Evolutionary conservation across 92 coral and sea anemone species (phyloP), one percentile per base, ranked within the genome.

Genomic region (Epizoanthus fatuus): DNA sequence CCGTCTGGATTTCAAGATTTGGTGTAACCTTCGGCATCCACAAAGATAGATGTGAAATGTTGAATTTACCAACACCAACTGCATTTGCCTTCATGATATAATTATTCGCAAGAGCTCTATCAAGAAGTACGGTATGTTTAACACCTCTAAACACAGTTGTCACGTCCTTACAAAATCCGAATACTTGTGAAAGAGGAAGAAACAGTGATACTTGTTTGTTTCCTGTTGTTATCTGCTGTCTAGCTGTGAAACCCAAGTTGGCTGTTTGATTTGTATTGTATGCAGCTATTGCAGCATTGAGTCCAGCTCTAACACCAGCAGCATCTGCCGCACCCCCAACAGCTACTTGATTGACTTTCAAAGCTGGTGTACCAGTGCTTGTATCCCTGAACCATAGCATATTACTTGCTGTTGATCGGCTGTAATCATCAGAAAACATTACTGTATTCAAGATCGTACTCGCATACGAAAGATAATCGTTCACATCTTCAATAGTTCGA

Each of bases 371-470:
- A 11, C 79, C 79, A 0, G 57, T 44, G 15, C 57, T 19, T 17
- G 79, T 72, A 45, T 72, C 79, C 52, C 79, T 72, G 20, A 72
- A 72, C 79, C 79, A 72, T 1, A 72, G 58, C 17, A 72, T 17
- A 15, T 72, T 72, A 0, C 25, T 9, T 3, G 56, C 79, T 0
- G 58, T 72, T 0, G 37, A 16, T 59, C 65, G 4, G 4, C 5
- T 19, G 22, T 59, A 59, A 16, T 59, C 65, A 17, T 72, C 79
- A 38, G 2, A 45, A 39, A 72, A 72, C 57, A 44, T 72, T 12
- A 72, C 79, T 17, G 42, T 20, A 16, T 39, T 39, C 62, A 72
- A 3, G 4, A 72, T 72, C 0, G 42, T 38, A 5, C 14, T 2
- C 10, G 38, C 42, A n/a, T 72, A 53, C 4, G 79, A 60, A 4